Percentiles rank a stretch among this genome's conserved stretches.
phyloP scores from a whole-genome alignment of 2,113 vertebrate species.

The Tinamus guttatus region DNA sequence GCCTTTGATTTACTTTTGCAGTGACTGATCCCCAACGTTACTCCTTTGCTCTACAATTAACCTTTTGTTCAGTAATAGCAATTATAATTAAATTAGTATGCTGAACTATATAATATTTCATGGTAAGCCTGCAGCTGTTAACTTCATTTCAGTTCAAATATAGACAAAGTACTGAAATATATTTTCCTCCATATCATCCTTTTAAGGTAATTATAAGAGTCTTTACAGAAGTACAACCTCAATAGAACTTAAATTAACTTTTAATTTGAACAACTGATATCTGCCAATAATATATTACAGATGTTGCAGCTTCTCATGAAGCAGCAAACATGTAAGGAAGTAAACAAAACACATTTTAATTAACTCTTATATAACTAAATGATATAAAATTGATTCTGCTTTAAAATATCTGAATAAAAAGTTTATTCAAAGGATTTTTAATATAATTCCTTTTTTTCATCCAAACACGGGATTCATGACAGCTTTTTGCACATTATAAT shows the following conservation, averaged over 20 bases:
- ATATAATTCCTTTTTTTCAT: not conserved
- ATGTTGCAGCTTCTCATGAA: not conserved
- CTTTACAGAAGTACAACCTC: not conserved
- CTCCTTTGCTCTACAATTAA: constrained; percentile 28
- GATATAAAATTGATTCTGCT: not conserved
- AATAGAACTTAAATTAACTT: constrained; percentile 3
- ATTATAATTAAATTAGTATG: constrained; percentile 30
- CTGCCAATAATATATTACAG: not conserved
- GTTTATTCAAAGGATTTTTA: not conserved
- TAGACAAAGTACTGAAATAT: not conserved
- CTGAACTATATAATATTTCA: constrained; percentile 17
- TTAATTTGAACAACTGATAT: not conserved
- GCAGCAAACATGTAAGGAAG: not conserved
- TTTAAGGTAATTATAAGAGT: not conserved
- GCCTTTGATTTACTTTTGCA: constrained; percentile 2
- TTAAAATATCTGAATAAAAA: not conserved
- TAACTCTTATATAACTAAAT: not conserved
- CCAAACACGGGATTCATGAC: not conserved
- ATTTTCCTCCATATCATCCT: not conserved
- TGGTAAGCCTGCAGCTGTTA: constrained; percentile 16
- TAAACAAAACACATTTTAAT: not conserved
- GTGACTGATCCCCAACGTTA: not conserved
- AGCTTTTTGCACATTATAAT: not conserved
- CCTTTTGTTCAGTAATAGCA: constrained; percentile 13
- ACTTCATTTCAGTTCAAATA: not conserved